Percentiles rank a stretch among this genome's conserved stretches.
These are phyloP conservation scores for Nasonia giraulti DNA, from an alignment of 1,140 invertebrate genomes.

Conservation along the genomic window DNA sequence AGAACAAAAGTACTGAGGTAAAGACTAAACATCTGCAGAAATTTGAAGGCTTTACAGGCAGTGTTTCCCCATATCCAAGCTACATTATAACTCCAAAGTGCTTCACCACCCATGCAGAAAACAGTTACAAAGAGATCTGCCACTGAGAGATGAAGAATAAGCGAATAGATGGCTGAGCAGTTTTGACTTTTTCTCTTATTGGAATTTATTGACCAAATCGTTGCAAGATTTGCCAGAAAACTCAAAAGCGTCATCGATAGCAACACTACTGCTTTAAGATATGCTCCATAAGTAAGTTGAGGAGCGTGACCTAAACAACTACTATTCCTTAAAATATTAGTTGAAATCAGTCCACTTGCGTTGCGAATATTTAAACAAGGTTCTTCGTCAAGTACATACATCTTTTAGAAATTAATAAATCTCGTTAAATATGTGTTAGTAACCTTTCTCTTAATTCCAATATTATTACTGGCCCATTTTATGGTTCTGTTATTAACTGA, in stretches of 20 bases:
- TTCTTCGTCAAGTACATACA: neutral
- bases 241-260: constrained; percentile 82
- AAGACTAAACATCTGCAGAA: constrained; percentile 86
- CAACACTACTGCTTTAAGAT: constrained; percentile 80
- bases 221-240: constrained; percentile 83
- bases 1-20: constrained; percentile 90
- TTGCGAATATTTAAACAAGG: neutral
- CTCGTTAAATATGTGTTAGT: too few relatives aligned
- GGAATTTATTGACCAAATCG: constrained; percentile 82
- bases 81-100: constrained; percentile 86
- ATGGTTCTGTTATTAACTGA: too few relatives aligned
- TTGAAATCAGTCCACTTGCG: neutral
- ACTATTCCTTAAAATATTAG: constrained; percentile 62
- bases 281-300: constrained; percentile 74
- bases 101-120: constrained; percentile 87
- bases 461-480: too few relatives aligned
- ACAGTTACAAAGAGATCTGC: constrained; percentile 86
- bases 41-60: constrained; percentile 88
- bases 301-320: constrained; percentile 80
- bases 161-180: constrained; percentile 83
- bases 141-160: constrained; percentile 84
- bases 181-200: constrained; percentile 77
- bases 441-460: too few relatives aligned
- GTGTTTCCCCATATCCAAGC: constrained; percentile 86
- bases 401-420: too few relatives aligned